Evolutionary conservation across 2,113 vertebrate genomes (phyloP).

Genomic region (Brachypteracias leptosomus): DNA sequence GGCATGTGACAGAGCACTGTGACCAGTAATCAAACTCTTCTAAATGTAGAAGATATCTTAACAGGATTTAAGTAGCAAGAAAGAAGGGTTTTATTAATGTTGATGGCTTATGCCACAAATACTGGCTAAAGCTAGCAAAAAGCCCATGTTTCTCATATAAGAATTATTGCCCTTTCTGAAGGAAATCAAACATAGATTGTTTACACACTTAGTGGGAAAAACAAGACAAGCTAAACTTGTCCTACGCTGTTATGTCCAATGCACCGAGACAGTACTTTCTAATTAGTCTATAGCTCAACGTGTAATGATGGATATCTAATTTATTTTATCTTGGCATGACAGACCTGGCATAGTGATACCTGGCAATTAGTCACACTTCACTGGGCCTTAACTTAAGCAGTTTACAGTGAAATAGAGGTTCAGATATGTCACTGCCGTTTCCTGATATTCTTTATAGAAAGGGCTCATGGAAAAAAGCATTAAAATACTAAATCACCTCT

Average conservation of each 20-base stretch:
- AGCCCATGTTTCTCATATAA: background rate
- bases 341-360: slow-evolving; percentile 3
- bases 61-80: background rate
- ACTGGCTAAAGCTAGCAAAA: background rate
- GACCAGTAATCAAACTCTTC: background rate
- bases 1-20: background rate
- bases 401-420: background rate
- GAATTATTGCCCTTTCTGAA: background rate
- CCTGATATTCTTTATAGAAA: background rate
- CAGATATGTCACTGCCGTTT: background rate
- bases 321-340: background rate
- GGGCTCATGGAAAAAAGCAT: background rate
- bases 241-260: background rate
- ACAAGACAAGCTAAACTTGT: background rate
- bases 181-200: background rate
- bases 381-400: background rate
- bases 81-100: background rate
- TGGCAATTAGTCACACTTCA: slow-evolving; percentile 29
- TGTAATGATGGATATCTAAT: slow-evolving; percentile 32
- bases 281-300: background rate
- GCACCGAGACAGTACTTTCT: background rate
- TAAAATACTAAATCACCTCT: background rate
- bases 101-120: background rate
- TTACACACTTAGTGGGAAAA: background rate
- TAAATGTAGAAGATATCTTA: background rate